Conservation (phyloP, 2,113 vertebrate genomes). For the Scartelaos histophorus region DNA sequence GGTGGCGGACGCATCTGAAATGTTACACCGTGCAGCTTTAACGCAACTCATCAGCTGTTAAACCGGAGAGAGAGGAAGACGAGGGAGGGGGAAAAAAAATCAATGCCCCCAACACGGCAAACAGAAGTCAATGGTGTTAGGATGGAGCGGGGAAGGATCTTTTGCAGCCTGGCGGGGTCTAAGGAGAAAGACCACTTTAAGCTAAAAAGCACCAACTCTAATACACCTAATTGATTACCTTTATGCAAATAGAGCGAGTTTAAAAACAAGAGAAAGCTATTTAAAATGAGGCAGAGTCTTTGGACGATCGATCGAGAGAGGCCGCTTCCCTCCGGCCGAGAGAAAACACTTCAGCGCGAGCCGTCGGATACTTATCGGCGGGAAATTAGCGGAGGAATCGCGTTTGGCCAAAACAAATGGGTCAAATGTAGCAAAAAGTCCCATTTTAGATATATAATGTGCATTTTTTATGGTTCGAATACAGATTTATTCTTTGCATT, state of each 20-base stretch:
- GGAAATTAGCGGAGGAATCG: slow-evolving; percentile 77
- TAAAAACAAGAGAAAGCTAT: slow-evolving; percentile 59
- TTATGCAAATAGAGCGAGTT: slow-evolving; percentile 71
- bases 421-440: slow-evolving; percentile 73
- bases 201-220: slow-evolving; percentile 52
- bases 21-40: slow-evolving; percentile 49
- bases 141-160: slow-evolving; percentile 47
- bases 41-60: slow-evolving; percentile 74
- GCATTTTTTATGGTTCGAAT: no score
- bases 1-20: no score
- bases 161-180: slow-evolving; percentile 33
- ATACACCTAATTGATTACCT: slow-evolving; percentile 71
- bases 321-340: slow-evolving; percentile 70
- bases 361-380: slow-evolving; percentile 78
- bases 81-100: slow-evolving; percentile 63
- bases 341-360: slow-evolving; percentile 77
- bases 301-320: slow-evolving; percentile 68
- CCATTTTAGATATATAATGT: no score
- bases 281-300: slow-evolving; percentile 59
- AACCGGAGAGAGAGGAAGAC: slow-evolving; percentile 53
- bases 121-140: slow-evolving; percentile 64
- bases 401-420: slow-evolving; percentile 77
- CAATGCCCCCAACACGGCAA: slow-evolving; percentile 69
- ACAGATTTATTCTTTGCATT: no score
- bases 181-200: slow-evolving; percentile 43